Evolutionary conservation across 2,888 invertebrate species (phyloP).

Genomic region (Athalia cordata): DNA sequence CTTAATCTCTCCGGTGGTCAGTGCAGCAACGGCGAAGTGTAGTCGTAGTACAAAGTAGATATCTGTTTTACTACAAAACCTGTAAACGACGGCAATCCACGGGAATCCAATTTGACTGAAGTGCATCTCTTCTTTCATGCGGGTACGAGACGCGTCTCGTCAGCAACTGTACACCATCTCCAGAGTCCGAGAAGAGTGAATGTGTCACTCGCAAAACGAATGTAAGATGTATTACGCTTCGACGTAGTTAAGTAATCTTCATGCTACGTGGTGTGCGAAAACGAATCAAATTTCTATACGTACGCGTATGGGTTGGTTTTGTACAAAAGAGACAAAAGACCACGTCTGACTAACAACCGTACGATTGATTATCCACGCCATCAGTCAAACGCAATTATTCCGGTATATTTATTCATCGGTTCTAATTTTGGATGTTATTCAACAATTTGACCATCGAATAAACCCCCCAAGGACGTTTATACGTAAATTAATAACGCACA

Average conservation of each 20-base stretch:
- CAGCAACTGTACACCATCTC: conserved; percentile 5
- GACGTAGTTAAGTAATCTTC: conserved; percentile 29
- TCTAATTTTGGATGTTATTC: conserved; percentile 13
- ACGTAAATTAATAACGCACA: background rate
- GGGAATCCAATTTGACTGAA: conserved; percentile 30
- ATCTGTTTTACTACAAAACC: no score
- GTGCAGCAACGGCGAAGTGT: background rate
- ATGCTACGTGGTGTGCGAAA: no score
- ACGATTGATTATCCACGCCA: conserved; percentile 42
- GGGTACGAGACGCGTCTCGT: background rate
- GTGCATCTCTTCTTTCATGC: background rate
- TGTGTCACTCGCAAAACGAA: conserved; percentile 34
- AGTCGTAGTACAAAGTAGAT: background rate
- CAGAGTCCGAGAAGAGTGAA: background rate
- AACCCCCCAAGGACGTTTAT: background rate
- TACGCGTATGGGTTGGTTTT: background rate
- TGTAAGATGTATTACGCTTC: conserved; percentile 30
- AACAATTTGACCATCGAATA: conserved; percentile 8
- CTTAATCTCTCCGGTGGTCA: conserved; percentile 6
- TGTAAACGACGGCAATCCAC: conserved; percentile 6
- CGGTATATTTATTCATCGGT: conserved; percentile 2
- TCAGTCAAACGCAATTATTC: conserved; percentile 31
- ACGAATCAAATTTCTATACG: conserved; percentile 5
- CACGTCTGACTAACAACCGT: conserved; percentile 28
- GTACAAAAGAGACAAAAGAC: conserved; percentile 39